Base-by-base conservation (phyloP, 2,888 invertebrate genomes). In the Pristionchus exspectatus region DNA sequence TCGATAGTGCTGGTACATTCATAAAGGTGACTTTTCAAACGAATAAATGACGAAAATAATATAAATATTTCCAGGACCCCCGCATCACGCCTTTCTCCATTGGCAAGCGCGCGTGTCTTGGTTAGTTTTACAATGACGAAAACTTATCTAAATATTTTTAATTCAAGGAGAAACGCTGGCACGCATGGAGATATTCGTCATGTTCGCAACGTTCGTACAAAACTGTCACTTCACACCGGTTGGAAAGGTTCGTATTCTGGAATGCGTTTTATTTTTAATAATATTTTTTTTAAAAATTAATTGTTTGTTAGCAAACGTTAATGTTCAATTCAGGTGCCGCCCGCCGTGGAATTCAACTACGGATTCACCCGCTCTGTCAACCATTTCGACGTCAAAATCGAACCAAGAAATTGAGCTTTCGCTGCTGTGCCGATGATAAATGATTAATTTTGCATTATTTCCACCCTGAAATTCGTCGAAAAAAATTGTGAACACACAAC, bases 11-110 rank as follows among this genome's bases (percentile, higher is more conserved):
- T 10, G 87, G 87, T 14, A 7, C 21, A 12, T 87, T 87, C 69
- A 69, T 87, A 24, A 87, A 87, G 87, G 87, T 87, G 14, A 7
- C 14, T 33, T 54, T 24, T 81, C 21, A 5, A 59, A 18, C 59
- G 5, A 66, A 21, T 18, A 56, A 56, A 21, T 50, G 7, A 18
- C 44, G 16, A 24, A n/a, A 33, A 21, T 38, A 14, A 69, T 44
- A 2, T 9, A 30, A 38, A 4, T 27, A 2, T n/a, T 27, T 63
- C 27, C 66, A 63, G 86, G 84, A 85, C 50, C 33, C 30, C 21
- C 54, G 84, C 27, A 85, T 85, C 33, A 85, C 84, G 30, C 84
- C 84, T 4, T 85, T 85, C 38, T 85, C 84, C 59, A 85, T 85
- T 33, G 84, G 84, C 10, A 85, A 85, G 24, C 54, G 84, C 5